Conservation (phyloP, 2,797 vertebrate species). For the Margarornis squamiger region DNA sequence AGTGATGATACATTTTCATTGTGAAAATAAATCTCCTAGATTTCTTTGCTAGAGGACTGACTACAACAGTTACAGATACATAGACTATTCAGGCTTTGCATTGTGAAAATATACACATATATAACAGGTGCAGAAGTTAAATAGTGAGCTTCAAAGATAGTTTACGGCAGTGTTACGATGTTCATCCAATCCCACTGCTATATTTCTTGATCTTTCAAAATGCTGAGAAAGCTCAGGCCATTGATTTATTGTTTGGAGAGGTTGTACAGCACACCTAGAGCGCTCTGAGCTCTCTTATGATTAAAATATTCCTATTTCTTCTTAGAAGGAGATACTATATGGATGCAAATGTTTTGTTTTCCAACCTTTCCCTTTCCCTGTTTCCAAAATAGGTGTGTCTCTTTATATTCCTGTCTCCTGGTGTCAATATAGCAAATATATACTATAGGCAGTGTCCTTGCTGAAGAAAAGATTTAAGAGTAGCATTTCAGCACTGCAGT, state of each 20-base stretch:
- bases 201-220: neutral
- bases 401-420: neutral
- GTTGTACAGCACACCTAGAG: neutral
- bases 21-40: neutral
- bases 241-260: neutral
- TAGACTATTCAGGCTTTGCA: neutral
- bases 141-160: neutral
- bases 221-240: neutral
- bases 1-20: neutral
- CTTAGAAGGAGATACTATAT: neutral
- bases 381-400: neutral
- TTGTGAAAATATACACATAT: neutral
- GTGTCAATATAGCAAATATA: neutral
- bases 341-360: neutral
- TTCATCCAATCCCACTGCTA: neutral
- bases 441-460: neutral
- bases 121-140: neutral
- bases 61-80: neutral
- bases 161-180: neutral
- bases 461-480: neutral
- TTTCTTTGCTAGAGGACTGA: neutral
- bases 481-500: neutral
- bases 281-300: neutral
- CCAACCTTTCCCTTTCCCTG: neutral
- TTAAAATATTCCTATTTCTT: neutral